Evolutionary conservation across 2,888 invertebrate species (phyloP), one percentile per base, ranked within the genome.

Genomic region (Cepaea hortensis): DNA sequence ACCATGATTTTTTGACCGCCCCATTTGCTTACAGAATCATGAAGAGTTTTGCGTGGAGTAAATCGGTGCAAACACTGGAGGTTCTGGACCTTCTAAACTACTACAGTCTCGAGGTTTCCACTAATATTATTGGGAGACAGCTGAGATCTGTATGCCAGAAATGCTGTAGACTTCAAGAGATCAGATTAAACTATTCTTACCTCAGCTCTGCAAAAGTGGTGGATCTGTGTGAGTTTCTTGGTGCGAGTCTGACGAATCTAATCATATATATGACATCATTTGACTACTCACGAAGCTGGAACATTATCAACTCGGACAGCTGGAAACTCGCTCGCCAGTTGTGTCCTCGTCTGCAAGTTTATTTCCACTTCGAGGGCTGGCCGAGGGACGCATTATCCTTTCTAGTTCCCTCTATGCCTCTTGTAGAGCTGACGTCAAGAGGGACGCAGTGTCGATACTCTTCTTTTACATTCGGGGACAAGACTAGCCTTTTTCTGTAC

Each of bases 151-250:
- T 86, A 15, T 79, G 62, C 70, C 23, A n/a, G 23, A 76, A 76
- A 65, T 86, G 77, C 55, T 86, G 83, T 23, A 65, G 20, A 13
- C 77, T 86, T 11, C 48, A n/a, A 15, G 83, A 83, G 48, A 77
- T 86, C 13, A 73, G 77, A 11, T 11, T 86, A 13, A 86, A 86
- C 72, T 83, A 86, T 46, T 83, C 70, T 5, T 86, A 86, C 46
- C 70, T 86, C 1, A 68, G 62, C 62, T 23, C 79, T 15, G 81
- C 61, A 9, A 68, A 83, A 20, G 77, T 82, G n/a, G 70, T 70
- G 20, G 61, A 77, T 4, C 23, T 83, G 55, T 82, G 86, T 46
- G 83, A 76, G 48, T 15, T 18, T 23, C 62, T 86, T 6, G 35
- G n/a, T 3, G 83, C 76, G 3, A 35, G 50, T 23, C 72, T 86